Conservation (phyloP, 2,888 invertebrate species). For the Liposcelis brunnea region DNA sequence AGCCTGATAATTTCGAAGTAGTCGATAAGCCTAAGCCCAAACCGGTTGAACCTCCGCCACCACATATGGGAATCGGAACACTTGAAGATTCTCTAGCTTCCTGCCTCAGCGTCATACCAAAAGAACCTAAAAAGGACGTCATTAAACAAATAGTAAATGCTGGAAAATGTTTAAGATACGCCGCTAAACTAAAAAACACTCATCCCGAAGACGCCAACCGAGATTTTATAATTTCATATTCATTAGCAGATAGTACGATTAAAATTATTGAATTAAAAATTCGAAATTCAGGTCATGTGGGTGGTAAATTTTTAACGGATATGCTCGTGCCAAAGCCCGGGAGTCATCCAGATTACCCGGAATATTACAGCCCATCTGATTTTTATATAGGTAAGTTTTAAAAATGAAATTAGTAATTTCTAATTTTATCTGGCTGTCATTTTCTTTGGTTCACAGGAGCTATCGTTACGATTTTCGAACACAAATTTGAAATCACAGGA, state of each 20-base stretch:
- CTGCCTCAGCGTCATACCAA: constrained; percentile 49
- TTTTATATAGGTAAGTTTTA: constrained; percentile 49
- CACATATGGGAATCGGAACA: constrained; percentile 51
- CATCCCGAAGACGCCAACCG: constrained; percentile 62
- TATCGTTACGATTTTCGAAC: constrained; percentile 49
- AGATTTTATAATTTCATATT: constrained; percentile 57
- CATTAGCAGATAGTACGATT: constrained; percentile 55
- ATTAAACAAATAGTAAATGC: constrained; percentile 58
- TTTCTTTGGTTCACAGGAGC: constrained; percentile 31
- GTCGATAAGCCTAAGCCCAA: constrained; percentile 18
- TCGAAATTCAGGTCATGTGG: constrained; percentile 56
- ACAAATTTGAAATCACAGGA: constrained; percentile 57
- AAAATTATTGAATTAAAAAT: constrained; percentile 54
- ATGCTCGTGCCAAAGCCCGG: constrained; percentile 50
- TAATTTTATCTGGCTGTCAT: too few species aligned
- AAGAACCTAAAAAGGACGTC: constrained; percentile 55
- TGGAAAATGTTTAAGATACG: constrained; percentile 43
- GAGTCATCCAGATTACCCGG: constrained; percentile 47
- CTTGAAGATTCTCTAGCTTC: constrained; percentile 62
- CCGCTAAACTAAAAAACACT: constrained; percentile 56
- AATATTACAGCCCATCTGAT: constrained; percentile 59
- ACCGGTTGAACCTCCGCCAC: constrained; percentile 33
- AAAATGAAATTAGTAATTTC: not conserved
- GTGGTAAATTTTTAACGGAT: constrained; percentile 55
- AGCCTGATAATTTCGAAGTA: not conserved